These are phyloP conservation scores for Ericerus pela DNA, from an alignment of 1,140 invertebrate species.

Conservation along the genomic window DNA sequence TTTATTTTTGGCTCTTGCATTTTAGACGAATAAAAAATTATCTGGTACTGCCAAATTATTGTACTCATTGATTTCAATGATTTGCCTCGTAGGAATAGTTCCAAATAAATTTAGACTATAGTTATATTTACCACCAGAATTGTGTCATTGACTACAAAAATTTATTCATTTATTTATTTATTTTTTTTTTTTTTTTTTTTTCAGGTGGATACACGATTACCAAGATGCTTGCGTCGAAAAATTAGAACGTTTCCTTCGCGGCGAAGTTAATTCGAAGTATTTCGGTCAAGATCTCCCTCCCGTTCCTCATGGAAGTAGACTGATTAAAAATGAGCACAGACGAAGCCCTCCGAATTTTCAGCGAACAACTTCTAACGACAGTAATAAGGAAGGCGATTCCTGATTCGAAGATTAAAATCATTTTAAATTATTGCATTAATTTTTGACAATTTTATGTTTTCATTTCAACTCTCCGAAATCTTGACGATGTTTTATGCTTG, in stretches of 20 bases:
- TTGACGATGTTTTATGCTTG: too few relatives aligned
- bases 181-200: conserved; percentile 9
- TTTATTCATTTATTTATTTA: conserved; percentile 10
- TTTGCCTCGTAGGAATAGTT: too few relatives aligned
- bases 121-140: too few relatives aligned
- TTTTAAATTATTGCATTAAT: too few relatives aligned
- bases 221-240: conserved; percentile 99
- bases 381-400: conserved; percentile 43
- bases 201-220: conserved; percentile 95
- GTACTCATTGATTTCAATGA: too few relatives aligned
- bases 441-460: too few relatives aligned
- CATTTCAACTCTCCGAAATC: too few relatives aligned
- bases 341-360: conserved; percentile 50
- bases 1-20: too few relatives aligned
- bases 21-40: too few relatives aligned
- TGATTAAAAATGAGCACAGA: background rate
- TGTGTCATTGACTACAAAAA: too few relatives aligned
- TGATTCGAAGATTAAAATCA: background rate
- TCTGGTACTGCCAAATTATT: too few relatives aligned
- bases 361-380: conserved; percentile 69
- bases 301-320: background rate
- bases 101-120: too few relatives aligned
- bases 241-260: conserved; percentile 77
- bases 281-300: background rate
- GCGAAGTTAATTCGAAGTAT: conserved; percentile 43